Evolutionary conservation across 2,113 vertebrate species (phyloP), one percentile per base, ranked within the genome.

Genomic region (Pelecanoides urinatrix): DNA sequence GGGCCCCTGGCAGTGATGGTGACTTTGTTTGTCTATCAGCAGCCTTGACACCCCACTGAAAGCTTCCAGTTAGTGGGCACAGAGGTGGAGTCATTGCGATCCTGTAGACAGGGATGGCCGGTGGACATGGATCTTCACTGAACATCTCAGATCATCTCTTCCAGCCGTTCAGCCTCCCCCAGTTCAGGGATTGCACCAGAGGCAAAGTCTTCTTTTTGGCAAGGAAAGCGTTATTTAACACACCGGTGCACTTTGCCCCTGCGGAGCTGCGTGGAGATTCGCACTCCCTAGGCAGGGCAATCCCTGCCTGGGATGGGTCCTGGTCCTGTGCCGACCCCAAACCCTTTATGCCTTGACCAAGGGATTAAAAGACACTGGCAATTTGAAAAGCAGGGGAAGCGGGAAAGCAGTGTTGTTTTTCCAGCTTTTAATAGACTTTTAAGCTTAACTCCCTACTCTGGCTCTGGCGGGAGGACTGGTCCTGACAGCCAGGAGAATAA

Each of bases 221-320:
- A n/a, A 53, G 32, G 45, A 70, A 40, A 6, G 21, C 16, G 36
- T 47, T 36, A 4, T 55, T 36, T 25, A 58, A 20, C 17, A 15
- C 36, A n/a, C 36, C n/a, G 7, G n/a, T 9, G 42, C 8, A 4
- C 38, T 71, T 36, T 10, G 29, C 23, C 29, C 8, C 75, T 29
- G 19, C 15, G 74, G 62, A 50, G 38, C 36, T 71, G 13, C 22
- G 6, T 0, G 3, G 44, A 80, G 50, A 19, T 50, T 26, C 26
- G 49, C n/a, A 12, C 13, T 44, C 34, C 40, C 21, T 1, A 6
- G 25, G 19, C 0, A 5, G 22, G 18, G 9, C 1, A 3, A 42
- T 42, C 72, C 16, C 8, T 42, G 22, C 23, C n/a, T n/a, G n/a
- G 0, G 30, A 10, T 18, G 17, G 11, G 9, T 56, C 20, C 47